These are phyloP conservation scores for Etheostoma spectabile DNA, from an alignment of 2,113 vertebrate species.

Conservation along the genomic window DNA sequence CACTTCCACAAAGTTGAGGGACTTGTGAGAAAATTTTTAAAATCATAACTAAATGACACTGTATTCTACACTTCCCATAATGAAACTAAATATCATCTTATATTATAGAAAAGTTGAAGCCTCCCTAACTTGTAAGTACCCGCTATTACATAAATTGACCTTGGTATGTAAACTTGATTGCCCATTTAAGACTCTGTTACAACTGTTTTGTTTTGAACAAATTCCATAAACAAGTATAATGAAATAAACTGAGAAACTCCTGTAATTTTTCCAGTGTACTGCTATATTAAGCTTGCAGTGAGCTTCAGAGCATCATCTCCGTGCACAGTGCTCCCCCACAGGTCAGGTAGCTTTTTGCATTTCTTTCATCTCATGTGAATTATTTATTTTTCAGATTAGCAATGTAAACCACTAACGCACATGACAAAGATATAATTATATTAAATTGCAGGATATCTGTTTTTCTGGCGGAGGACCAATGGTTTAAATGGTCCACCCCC, in stretches of 20 bases:
- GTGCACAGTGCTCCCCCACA: constrained; percentile 58
- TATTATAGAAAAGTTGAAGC: background rate
- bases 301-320: constrained; percentile 28
- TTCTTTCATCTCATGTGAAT: constrained; percentile 45
- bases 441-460: constrained; percentile 2
- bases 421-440: background rate
- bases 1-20: background rate
- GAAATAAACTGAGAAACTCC: background rate
- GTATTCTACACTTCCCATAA: background rate
- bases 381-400: constrained; percentile 50
- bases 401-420: constrained; percentile 10
- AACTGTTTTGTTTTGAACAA: constrained; percentile 13
- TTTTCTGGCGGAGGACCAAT: constrained; percentile 13
- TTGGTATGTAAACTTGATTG: background rate
- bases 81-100: background rate
- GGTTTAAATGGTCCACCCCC: constrained; percentile 40
- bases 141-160: background rate
- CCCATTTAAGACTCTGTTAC: background rate
- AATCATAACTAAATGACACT: background rate
- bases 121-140: background rate
- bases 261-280: background rate
- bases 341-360: constrained; percentile 57
- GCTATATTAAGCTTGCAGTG: constrained; percentile 51
- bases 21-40: background rate
- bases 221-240: constrained; percentile 7